A percentile compares a stretch with the other conserved stretches of the same genome.
phyloP scores from a whole-genome alignment of 2,888 invertebrate species.

The Andrena bucephala region DNA sequence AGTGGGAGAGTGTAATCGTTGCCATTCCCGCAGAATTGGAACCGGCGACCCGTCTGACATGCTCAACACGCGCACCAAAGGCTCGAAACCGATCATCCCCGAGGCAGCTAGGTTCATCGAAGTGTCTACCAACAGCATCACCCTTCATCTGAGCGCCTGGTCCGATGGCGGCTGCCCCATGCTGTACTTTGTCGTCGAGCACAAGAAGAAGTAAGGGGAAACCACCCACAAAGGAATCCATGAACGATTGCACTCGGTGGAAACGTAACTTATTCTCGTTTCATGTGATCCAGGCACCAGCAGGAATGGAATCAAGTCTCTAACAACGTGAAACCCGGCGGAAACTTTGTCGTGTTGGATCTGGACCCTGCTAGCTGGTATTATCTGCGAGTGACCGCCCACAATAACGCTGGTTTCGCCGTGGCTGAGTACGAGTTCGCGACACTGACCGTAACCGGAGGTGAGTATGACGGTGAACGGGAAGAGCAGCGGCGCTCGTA shows the following conservation, averaged over 20 bases:
- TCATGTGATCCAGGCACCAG: constrained; percentile 87
- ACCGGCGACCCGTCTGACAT: constrained; percentile 96
- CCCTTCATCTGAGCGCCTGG: constrained; percentile 96
- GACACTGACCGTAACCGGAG: constrained; percentile 96
- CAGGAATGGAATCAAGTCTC: constrained; percentile 97
- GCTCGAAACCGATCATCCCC: constrained; percentile 96
- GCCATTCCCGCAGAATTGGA: constrained; percentile 90
- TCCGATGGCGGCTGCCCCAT: constrained; percentile 97
- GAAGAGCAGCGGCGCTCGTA: constrained; percentile 64
- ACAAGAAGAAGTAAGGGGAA: constrained; percentile 93
- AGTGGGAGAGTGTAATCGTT: not conserved
- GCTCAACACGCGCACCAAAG: constrained; percentile 95
- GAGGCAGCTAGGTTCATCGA: constrained; percentile 96
- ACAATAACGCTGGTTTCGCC: constrained; percentile 98
- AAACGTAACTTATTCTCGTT: constrained; percentile 11
- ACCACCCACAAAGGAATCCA: not conserved
- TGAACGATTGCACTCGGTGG: not conserved
- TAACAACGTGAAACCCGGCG: constrained; percentile 95
- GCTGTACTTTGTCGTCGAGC: constrained; percentile 97
- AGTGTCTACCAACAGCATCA: constrained; percentile 96
- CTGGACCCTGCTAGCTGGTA: constrained; percentile 98
- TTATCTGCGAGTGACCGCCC: constrained; percentile 94
- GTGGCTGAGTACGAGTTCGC: constrained; percentile 98
- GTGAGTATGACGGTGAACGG: constrained; percentile 86
- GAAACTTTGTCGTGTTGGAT: constrained; percentile 96